Percentiles rank a stretch among this genome's conserved stretches.
Evolutionary conservation across 2,888 invertebrate species (phyloP).

Genomic region (Metallyticus violacea): DNA sequence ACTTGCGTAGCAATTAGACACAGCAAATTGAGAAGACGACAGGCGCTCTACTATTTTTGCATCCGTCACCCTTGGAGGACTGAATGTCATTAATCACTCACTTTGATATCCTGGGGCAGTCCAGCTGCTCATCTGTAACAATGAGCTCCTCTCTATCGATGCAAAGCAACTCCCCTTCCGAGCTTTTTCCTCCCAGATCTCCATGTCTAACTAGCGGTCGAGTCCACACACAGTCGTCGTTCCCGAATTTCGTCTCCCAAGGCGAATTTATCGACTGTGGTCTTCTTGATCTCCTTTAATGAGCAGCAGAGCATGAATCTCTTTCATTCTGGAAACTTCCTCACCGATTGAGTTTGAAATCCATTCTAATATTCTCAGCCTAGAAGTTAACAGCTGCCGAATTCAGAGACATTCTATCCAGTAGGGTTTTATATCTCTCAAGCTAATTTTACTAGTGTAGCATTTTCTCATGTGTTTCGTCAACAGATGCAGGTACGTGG

Average conservation of each 20-base stretch:
- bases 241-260: neutral
- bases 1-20: neutral
- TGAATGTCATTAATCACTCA: constrained; percentile 25
- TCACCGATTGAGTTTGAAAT: neutral
- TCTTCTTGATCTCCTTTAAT: neutral
- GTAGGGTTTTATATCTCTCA: no score
- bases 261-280: neutral
- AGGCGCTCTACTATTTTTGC: neutral
- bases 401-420: no score
- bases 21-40: neutral
- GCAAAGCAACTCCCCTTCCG: neutral
- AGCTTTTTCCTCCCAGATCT: neutral
- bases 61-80: constrained; percentile 11
- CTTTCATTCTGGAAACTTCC: neutral
- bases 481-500: no score
- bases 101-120: constrained; percentile 18
- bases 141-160: neutral
- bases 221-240: neutral
- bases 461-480: no score
- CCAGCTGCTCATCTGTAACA: constrained; percentile 22
- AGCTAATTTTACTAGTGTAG: no score
- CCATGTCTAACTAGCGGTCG: neutral
- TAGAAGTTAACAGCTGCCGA: no score
- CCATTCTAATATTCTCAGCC: neutral
- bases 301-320: neutral